These are phyloP conservation scores for Synanthedon myopaeformis DNA, from an alignment of 2,888 invertebrate genomes.

Conservation along the genomic window DNA sequence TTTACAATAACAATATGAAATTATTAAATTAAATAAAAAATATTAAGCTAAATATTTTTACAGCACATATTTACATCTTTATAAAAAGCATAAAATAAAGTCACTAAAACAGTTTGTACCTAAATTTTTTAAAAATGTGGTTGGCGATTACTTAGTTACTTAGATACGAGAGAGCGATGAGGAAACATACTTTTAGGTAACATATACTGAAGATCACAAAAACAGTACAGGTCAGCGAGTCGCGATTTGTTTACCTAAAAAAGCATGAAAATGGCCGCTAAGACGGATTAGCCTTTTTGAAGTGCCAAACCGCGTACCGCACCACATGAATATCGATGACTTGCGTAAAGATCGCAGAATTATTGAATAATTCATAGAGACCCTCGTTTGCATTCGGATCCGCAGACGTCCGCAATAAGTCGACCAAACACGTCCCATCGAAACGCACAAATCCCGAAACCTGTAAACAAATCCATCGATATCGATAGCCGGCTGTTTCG, in stretches of 20 bases:
- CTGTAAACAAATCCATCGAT: slow-evolving; percentile 16
- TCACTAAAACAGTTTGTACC: too few species aligned
- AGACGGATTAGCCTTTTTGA: neutral
- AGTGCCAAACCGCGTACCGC: slow-evolving; percentile 1
- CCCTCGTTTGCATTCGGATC: slow-evolving; percentile 32
- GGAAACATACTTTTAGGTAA: too few species aligned
- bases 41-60: too few species aligned
- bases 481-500: slow-evolving; percentile 6
- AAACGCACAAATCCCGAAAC: slow-evolving; percentile 12
- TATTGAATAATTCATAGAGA: slow-evolving; percentile 33
- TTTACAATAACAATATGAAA: too few species aligned
- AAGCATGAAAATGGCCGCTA: neutral
- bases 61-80: too few species aligned
- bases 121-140: too few species aligned
- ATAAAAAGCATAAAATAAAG: too few species aligned
- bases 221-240: too few species aligned
- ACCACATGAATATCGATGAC: slow-evolving; percentile 36
- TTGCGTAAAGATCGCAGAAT: slow-evolving; percentile 19
- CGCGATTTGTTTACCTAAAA: neutral
- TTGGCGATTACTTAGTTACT: too few species aligned
- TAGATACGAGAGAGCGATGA: too few species aligned
- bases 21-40: too few species aligned
- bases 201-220: too few species aligned
- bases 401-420: slow-evolving; percentile 21
- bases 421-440: slow-evolving; percentile 10